Conservation (phyloP, 1,140 invertebrate genomes). For the Eubasilissa regina region DNA sequence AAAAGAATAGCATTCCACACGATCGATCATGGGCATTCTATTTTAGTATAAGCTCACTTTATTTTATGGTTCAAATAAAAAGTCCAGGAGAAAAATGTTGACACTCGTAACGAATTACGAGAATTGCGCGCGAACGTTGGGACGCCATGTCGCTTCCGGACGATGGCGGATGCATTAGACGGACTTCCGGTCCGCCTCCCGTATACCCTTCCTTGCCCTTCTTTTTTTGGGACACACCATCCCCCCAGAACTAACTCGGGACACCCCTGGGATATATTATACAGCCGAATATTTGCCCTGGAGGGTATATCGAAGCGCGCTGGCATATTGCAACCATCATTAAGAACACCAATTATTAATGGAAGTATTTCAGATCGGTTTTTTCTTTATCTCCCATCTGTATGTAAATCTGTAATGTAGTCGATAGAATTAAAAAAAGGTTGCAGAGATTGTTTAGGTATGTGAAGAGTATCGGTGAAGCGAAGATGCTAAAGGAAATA, state of each 20-base stretch:
- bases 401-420: too few relatives aligned
- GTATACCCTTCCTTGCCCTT: constrained; percentile 28
- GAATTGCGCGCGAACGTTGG: constrained; percentile 25
- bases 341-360: too few relatives aligned
- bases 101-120: constrained; percentile 37
- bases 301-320: background rate
- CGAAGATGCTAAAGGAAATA: too few relatives aligned
- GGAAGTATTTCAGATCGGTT: too few relatives aligned
- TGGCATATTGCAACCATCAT: background rate
- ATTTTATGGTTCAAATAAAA: constrained; percentile 23
- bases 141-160: constrained; percentile 52
- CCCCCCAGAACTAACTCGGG: constrained; percentile 12
- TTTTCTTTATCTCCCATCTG: too few relatives aligned
- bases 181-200: constrained; percentile 56
- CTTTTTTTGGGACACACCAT: constrained; percentile 1
- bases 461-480: too few relatives aligned
- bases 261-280: constrained; percentile 23
- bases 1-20: background rate
- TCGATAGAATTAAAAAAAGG: too few relatives aligned
- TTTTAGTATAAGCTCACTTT: constrained; percentile 11
- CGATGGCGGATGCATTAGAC: constrained; percentile 59
- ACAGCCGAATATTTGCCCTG: background rate
- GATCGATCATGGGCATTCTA: background rate
- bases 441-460: too few relatives aligned
- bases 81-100: background rate